Percentiles rank a stretch among this genome's conserved stretches.
Conservation (phyloP, 1,140 invertebrate species). For the Panagrolaimus sp. region DNA sequence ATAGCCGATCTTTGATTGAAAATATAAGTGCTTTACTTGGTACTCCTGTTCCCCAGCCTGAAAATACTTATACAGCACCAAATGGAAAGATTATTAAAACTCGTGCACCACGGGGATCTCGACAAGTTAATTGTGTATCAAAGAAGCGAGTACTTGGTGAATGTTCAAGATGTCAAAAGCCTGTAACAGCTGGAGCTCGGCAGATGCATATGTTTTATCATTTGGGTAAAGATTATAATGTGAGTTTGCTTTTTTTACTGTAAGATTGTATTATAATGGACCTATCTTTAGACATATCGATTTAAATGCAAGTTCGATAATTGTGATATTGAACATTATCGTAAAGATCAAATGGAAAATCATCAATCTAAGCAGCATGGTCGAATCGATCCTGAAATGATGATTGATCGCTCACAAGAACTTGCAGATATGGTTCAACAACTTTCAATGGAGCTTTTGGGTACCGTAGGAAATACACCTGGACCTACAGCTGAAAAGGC, state of each 20-base stretch:
- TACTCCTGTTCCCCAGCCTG: not conserved
- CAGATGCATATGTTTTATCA: constrained; percentile 59
- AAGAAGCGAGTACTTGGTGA: constrained; percentile 55
- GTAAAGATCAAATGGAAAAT: constrained; percentile 57
- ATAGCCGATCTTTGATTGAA: constrained; percentile 22
- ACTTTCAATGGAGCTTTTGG: constrained; percentile 56
- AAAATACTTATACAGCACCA: not conserved
- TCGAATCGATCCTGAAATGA: constrained; percentile 50
- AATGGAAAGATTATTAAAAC: constrained; percentile 10
- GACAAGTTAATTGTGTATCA: constrained; percentile 18
- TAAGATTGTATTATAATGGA: not conserved
- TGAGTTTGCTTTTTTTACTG: constrained; percentile 26
- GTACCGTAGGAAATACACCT: constrained; percentile 50
- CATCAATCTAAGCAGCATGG: constrained; percentile 54
- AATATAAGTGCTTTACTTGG: constrained; percentile 28
- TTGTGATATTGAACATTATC: constrained; percentile 53
- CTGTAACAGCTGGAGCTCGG: constrained; percentile 54
- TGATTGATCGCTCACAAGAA: constrained; percentile 47
- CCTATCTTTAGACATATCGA: constrained; percentile 45
- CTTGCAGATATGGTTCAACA: constrained; percentile 35
- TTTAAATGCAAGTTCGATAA: constrained; percentile 50
- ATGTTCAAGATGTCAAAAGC: constrained; percentile 50
- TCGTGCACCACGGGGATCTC: constrained; percentile 15
- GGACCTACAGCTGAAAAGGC: constrained; percentile 45
- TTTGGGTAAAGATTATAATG: constrained; percentile 52